Evolutionary conservation across 2,888 invertebrate genomes (phyloP).

Genomic region (Chrysolina americana): DNA sequence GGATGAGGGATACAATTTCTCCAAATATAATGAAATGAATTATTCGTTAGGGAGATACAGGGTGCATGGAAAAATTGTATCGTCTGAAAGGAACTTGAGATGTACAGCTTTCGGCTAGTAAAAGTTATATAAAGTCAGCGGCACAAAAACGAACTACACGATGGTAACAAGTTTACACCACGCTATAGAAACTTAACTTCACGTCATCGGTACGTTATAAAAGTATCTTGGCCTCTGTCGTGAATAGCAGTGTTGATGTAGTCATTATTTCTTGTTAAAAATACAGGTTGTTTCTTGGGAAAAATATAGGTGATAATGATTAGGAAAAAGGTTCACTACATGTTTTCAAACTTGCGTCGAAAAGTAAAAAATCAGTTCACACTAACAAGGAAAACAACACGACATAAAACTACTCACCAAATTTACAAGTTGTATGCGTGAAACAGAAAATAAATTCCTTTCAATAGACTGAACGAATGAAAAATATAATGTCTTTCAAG

Average conservation of each 20-base stretch:
- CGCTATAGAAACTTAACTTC: not conserved
- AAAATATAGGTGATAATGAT: too few relatives aligned
- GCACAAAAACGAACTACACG: not conserved
- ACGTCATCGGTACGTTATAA: not conserved
- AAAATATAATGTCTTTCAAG: not conserved
- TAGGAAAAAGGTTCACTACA: not conserved
- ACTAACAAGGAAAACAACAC: constrained; percentile 1
- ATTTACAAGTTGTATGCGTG: constrained; percentile 61
- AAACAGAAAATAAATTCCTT: constrained; percentile 59
- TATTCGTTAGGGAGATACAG: constrained; percentile 3
- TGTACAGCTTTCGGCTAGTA: not conserved
- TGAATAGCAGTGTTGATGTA: too few relatives aligned
- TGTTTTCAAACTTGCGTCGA: not conserved
- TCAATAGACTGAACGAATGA: constrained; percentile 30
- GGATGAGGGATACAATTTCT: constrained; percentile 4
- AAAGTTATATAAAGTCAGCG: not conserved
- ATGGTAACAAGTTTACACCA: not conserved
- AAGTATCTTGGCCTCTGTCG: not conserved
- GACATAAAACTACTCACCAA: constrained; percentile 57
- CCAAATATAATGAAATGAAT: not conserved
- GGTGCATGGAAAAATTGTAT: constrained; percentile 21
- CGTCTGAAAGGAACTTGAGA: not conserved
- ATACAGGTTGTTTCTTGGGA: too few relatives aligned
- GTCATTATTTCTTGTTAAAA: too few relatives aligned
- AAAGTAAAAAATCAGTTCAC: constrained; percentile 3